Percentiles rank a stretch among this genome's conserved stretches.
phyloP scores from a whole-genome alignment of 2,113 vertebrate species.

The Ctenomys sociabilis region DNA sequence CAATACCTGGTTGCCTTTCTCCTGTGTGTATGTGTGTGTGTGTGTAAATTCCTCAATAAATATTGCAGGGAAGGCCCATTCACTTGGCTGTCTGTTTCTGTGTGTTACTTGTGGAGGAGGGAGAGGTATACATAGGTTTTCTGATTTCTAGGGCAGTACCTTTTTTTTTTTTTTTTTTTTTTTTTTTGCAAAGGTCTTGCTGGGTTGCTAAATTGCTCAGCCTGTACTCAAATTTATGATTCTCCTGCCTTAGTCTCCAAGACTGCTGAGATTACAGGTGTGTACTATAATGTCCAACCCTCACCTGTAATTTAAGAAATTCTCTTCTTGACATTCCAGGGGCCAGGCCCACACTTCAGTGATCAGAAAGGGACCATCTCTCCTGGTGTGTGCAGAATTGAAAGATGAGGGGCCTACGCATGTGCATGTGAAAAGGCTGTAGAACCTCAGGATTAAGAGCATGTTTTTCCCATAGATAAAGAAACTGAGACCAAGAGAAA shows the following conservation, averaged over 20 bases:
- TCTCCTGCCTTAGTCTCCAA: background rate
- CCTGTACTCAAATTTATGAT: background rate
- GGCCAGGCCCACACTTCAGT: background rate
- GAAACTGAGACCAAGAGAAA: background rate
- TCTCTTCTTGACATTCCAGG: background rate
- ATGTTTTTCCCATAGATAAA: background rate
- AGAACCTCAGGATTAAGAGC: background rate
- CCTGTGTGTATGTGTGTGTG: constrained; percentile 88
- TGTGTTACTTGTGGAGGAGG: constrained; percentile 43
- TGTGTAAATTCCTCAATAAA: constrained; percentile 90
- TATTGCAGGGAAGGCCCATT: constrained; percentile 82
- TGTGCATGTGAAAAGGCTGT: background rate
- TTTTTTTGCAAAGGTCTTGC: background rate
- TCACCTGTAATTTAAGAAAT: constrained; percentile 9
- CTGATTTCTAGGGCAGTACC: background rate
- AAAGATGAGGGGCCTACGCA: background rate
- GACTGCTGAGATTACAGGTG: background rate
- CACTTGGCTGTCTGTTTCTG: constrained; percentile 34
- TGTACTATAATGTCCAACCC: background rate
- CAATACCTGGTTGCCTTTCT: constrained; percentile 79
- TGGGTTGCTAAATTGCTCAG: background rate
- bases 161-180: background rate
- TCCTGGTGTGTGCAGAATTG: background rate
- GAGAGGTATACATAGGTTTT: background rate
- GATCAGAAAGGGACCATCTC: background rate